Percentiles rank a stretch among this genome's conserved stretches.
Evolutionary conservation across 2,888 invertebrate species (phyloP).

Genomic region (Dicranocentrus wangi): DNA sequence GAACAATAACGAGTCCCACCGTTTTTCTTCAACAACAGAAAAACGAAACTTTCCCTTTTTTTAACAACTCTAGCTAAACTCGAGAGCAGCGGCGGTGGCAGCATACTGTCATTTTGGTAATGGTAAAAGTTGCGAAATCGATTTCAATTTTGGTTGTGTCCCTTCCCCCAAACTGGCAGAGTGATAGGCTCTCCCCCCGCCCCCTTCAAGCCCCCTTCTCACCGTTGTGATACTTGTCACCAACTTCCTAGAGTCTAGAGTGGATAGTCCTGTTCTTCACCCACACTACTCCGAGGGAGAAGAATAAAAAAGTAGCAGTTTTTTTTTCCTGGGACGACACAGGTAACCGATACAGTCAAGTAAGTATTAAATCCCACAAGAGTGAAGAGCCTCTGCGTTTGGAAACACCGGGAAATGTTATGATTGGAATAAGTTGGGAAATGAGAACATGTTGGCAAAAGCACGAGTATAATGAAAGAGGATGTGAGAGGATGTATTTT

Average conservation of each 20-base stretch:
- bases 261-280: neutral
- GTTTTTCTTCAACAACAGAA: too few relatives aligned
- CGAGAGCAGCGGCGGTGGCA: neutral
- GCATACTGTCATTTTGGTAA: constrained; percentile 22
- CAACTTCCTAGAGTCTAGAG: neutral
- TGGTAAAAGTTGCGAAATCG: constrained; percentile 20
- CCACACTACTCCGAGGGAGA: too few relatives aligned
- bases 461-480: neutral
- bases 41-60: too few relatives aligned
- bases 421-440: neutral
- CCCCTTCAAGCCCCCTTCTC: neutral
- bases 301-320: too few relatives aligned
- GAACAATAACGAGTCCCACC: too few relatives aligned
- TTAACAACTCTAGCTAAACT: neutral
- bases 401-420: neutral
- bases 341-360: too few relatives aligned
- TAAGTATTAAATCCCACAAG: constrained; percentile 15
- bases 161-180: too few relatives aligned
- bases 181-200: too few relatives aligned
- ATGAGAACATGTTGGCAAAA: neutral
- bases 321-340: too few relatives aligned
- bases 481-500: neutral
- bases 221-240: constrained; percentile 19
- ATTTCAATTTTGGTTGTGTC: constrained; percentile 33
- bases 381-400: too few relatives aligned